phyloP scores from a whole-genome alignment of 2,113 vertebrate genomes.

The Motacilla tschutschensis region DNA sequence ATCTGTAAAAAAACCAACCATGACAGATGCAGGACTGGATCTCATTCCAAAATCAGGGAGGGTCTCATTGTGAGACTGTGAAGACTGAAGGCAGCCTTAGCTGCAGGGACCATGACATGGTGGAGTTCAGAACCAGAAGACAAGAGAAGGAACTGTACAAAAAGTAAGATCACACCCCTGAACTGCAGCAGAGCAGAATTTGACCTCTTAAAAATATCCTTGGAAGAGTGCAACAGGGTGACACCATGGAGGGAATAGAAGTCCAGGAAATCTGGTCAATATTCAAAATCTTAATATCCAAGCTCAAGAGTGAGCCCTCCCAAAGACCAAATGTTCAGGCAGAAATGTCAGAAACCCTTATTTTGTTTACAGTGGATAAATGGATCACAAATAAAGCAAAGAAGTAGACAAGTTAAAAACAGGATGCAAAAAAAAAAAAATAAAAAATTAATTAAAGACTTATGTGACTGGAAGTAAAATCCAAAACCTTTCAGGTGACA shows the following conservation, averaged over 20 bases:
- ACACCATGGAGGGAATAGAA: neutral
- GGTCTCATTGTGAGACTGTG: rapidly evolving
- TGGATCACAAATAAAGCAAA: neutral
- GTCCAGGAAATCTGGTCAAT: neutral
- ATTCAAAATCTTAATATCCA: neutral
- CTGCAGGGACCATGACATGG: neutral
- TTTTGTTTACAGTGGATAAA: neutral
- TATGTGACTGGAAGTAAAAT: neutral
- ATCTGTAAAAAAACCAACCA: neutral
- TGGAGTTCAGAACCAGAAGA: neutral
- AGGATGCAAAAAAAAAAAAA: neutral
- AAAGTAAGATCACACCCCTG: neutral
- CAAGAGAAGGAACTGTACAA: neutral
- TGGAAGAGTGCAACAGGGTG: neutral
- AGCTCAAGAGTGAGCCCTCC: neutral
- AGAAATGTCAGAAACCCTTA: neutral
- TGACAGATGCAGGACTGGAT: neutral
- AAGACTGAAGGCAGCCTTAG: neutral
- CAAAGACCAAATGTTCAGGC: neutral
- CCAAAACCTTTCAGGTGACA: neutral
- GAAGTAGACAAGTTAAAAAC: neutral
- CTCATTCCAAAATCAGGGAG: neutral
- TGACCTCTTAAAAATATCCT: neutral
- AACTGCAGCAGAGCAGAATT: neutral
- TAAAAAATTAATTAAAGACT: neutral